Conservation (phyloP, 1,140 invertebrate species). For the Steinernema khuongi region DNA sequence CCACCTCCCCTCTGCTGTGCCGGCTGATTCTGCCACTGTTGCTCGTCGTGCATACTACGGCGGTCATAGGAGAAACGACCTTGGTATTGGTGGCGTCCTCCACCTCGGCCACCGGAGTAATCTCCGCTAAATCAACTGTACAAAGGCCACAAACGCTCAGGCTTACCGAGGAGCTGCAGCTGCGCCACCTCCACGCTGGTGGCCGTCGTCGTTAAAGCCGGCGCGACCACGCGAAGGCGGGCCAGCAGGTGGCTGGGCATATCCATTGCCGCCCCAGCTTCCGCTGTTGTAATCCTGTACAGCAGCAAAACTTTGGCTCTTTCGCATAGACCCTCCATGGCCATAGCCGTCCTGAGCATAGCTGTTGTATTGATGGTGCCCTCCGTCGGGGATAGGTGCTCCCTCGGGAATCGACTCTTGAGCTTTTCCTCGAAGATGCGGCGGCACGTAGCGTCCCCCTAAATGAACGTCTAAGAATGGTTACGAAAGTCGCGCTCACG, state of each 20-base stretch:
- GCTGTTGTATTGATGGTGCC: background rate
- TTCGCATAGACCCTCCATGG: background rate
- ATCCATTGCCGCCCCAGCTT: constrained; percentile 24
- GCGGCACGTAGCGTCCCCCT: constrained; percentile 44
- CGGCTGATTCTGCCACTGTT: constrained; percentile 43
- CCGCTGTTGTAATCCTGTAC: constrained; percentile 34
- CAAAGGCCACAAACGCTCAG: background rate
- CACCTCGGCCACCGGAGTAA: background rate
- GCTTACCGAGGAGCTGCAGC: constrained; percentile 17
- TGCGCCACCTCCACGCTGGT: constrained; percentile 14
- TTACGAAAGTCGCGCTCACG: too few species aligned
- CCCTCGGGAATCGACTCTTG: constrained; percentile 19
- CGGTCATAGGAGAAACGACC: constrained; percentile 50
- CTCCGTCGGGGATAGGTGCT: constrained; percentile 3
- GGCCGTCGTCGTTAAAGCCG: constrained; percentile 22
- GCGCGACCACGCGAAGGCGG: constrained; percentile 15
- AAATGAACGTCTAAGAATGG: too few species aligned
- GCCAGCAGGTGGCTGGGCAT: constrained; percentile 23
- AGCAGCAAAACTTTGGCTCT: constrained; percentile 45
- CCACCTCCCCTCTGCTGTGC: background rate
- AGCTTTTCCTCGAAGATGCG: constrained; percentile 35
- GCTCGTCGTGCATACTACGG: constrained; percentile 46
- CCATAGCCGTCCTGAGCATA: constrained; percentile 6
- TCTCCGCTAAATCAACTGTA: background rate
- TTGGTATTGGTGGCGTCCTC: constrained; percentile 32